phyloP scores from a whole-genome alignment of 2,888 invertebrate genomes.

The Dyspetes luteomarginatus region DNA sequence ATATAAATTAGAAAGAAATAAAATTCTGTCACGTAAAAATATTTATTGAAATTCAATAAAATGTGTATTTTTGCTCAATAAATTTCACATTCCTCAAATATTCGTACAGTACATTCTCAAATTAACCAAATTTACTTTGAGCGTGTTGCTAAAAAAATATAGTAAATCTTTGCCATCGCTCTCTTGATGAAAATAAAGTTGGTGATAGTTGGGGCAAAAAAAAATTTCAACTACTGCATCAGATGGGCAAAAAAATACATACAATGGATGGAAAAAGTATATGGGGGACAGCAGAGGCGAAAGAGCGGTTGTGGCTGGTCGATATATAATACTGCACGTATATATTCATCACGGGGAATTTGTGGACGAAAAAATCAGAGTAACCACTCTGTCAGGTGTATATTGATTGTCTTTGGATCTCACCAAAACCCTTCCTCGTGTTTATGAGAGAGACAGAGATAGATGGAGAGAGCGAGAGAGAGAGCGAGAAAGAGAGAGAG shows the following conservation, averaged over 20 bases:
- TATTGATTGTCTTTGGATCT: slow-evolving; percentile 44
- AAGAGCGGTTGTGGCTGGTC: slow-evolving; percentile 15
- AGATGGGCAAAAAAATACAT: slow-evolving; percentile 12
- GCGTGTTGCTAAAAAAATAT: no score
- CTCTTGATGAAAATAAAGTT: slow-evolving; percentile 48
- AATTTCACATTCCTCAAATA: no score
- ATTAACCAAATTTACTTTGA: not conserved
- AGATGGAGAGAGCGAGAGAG: slow-evolving; percentile 23
- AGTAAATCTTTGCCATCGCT: no score
- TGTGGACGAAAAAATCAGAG: slow-evolving; percentile 59
- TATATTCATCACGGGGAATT: slow-evolving; percentile 25
- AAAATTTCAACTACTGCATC: slow-evolving; percentile 34
- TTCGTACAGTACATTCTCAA: no score
- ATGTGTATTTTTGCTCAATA: no score
- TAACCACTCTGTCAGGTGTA: slow-evolving; percentile 56
- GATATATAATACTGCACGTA: not conserved
- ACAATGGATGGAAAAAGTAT: slow-evolving; percentile 2
- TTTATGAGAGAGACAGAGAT: slow-evolving; percentile 27
- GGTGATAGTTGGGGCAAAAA: slow-evolving; percentile 29
- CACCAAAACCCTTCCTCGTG: slow-evolving; percentile 61
- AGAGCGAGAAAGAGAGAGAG: slow-evolving; percentile 27
- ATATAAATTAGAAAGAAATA: no score
- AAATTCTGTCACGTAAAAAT: no score
- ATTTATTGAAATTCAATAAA: no score
- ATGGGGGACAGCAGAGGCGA: slow-evolving; percentile 17